Conservation (phyloP, 2,797 vertebrate species). For the Ctenopoma kingsleyae region DNA sequence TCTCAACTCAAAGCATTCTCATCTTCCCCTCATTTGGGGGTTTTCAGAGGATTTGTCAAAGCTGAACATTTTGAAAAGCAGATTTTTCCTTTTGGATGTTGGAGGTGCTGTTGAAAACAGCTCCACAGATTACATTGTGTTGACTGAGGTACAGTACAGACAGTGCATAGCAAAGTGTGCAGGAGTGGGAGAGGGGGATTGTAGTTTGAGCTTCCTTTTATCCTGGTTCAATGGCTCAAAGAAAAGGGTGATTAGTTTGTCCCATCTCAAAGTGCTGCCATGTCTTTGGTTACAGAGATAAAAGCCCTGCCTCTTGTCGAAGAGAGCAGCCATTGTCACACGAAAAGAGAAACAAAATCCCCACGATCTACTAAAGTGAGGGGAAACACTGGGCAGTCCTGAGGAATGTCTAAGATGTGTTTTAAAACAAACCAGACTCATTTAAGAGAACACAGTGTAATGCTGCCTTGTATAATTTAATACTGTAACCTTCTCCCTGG, state of each 20-base stretch:
- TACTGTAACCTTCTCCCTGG: constrained; percentile 69
- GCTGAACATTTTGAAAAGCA: constrained; percentile 62
- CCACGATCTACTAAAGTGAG: constrained; percentile 40
- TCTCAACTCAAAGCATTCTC: constrained; percentile 73
- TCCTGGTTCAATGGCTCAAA: constrained; percentile 81
- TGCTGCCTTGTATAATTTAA: constrained; percentile 72
- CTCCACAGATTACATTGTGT: constrained; percentile 63
- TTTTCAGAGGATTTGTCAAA: constrained; percentile 68
- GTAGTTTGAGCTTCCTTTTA: constrained; percentile 77
- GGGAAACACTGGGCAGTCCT: constrained; percentile 55
- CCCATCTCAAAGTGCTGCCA: constrained; percentile 77
- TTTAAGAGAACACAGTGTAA: constrained; percentile 42
- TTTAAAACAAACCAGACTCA: constrained; percentile 77
- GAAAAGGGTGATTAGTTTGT: constrained; percentile 81
- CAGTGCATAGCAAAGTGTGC: constrained; percentile 69
- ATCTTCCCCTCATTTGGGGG: constrained; percentile 48
- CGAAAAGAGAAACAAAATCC: constrained; percentile 52
- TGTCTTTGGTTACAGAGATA: constrained; percentile 82
- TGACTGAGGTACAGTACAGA: constrained; percentile 75
- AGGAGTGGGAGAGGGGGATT: constrained; percentile 60
- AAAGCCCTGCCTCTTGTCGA: constrained; percentile 70
- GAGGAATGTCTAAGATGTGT: constrained; percentile 72
- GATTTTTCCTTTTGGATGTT: constrained; percentile 57
- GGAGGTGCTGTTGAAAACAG: constrained; percentile 64
- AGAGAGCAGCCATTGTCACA: constrained; percentile 70